Evolutionary conservation across 2,797 vertebrate genomes (phyloP).

Genomic region (Bufotes viridis): DNA sequence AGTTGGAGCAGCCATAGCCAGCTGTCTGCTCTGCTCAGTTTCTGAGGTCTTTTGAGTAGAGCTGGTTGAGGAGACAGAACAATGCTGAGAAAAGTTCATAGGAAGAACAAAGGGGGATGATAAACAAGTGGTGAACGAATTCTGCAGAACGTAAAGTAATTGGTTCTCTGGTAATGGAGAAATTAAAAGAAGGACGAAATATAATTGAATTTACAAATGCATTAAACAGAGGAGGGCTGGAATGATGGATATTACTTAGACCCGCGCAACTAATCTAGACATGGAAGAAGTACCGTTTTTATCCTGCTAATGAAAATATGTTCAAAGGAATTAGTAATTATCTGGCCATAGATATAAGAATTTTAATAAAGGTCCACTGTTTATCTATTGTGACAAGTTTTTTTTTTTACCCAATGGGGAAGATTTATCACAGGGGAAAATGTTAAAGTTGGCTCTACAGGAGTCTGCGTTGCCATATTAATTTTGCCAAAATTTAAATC

Average conservation of each 20-base stretch:
- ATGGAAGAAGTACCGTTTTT: background rate
- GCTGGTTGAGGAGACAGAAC: conserved; percentile 83
- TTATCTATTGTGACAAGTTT: background rate
- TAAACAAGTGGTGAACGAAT: background rate
- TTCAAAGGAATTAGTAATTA: background rate
- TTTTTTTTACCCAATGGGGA: too few relatives aligned
- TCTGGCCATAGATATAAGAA: background rate
- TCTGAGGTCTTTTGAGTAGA: conserved; percentile 85
- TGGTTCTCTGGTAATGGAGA: background rate
- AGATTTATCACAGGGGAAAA: too few relatives aligned
- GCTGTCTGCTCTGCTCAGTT: conserved; percentile 85
- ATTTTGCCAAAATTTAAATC: too few relatives aligned
- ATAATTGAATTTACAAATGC: background rate
- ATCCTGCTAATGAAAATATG: background rate
- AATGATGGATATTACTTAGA: background rate
- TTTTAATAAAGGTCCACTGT: background rate
- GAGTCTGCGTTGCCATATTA: too few relatives aligned
- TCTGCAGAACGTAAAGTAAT: background rate
- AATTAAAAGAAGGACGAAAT: background rate
- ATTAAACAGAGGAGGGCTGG: too few relatives aligned
- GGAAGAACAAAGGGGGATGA: background rate
- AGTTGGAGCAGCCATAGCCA: conserved; percentile 87
- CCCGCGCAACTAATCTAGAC: background rate
- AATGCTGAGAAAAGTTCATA: conserved; percentile 51
- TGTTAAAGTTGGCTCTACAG: too few relatives aligned